A percentile compares a stretch with the other conserved stretches of the same genome.
Evolutionary conservation across 2,888 invertebrate species (phyloP).

Genomic region (Agelastica alni): DNA sequence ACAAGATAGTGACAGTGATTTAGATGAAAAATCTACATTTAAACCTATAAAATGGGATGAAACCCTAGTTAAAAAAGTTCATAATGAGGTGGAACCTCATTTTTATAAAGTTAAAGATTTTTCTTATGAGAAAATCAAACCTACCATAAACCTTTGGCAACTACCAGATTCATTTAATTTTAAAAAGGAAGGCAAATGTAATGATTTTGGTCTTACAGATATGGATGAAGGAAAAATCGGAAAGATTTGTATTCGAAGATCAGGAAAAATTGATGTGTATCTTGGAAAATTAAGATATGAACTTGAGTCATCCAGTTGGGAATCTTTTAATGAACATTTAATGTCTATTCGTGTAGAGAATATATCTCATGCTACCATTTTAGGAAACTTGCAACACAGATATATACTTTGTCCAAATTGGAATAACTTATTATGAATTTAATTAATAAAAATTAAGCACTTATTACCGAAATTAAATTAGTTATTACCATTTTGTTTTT

Average conservation of each 20-base stretch:
- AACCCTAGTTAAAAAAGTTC: constrained; percentile 10
- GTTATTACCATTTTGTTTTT: too few relatives aligned
- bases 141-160: constrained; percentile 47
- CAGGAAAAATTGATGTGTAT: constrained; percentile 30
- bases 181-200: constrained; percentile 7
- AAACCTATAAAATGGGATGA: constrained; percentile 20
- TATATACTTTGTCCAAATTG: constrained; percentile 29
- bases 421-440: constrained; percentile 12
- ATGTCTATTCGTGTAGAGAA: constrained; percentile 20
- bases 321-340: constrained; percentile 25
- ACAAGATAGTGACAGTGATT: constrained; percentile 25
- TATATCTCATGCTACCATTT: constrained; percentile 16
- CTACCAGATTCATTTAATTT: constrained; percentile 51
- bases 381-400: constrained; percentile 24
- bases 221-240: constrained; percentile 33
- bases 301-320: constrained; percentile 22
- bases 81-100: constrained; percentile 14
- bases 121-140: constrained; percentile 24
- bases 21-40: constrained; percentile 22
- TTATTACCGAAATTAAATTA: too few relatives aligned
- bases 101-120: too few relatives aligned
- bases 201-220: constrained; percentile 27
- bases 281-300: constrained; percentile 30
- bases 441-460: too few relatives aligned
- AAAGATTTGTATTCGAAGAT: constrained; percentile 31